Evolutionary conservation across 2,888 invertebrate genomes (phyloP).

Genomic region (Ichneumon xanthorius): DNA sequence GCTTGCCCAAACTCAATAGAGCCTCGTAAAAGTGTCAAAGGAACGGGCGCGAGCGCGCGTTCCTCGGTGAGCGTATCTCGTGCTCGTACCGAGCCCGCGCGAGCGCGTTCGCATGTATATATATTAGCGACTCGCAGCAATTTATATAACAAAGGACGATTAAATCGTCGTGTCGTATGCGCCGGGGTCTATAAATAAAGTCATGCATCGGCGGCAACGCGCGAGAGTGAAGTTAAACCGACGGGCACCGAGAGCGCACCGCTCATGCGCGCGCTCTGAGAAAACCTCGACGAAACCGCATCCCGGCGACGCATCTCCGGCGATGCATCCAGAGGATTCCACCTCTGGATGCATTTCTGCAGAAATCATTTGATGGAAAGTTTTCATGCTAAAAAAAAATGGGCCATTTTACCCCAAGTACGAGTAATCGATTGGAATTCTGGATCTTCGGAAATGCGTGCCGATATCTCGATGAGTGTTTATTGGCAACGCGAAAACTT

Average conservation of each 20-base stretch:
- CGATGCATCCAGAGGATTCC: too few species aligned
- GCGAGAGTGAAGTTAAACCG: conserved; percentile 5
- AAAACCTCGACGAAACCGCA: background rate
- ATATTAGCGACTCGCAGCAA: conserved; percentile 40
- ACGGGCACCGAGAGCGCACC: conserved; percentile 13
- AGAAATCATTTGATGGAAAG: too few species aligned
- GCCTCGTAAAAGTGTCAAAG: conserved; percentile 44
- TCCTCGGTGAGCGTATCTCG: conserved; percentile 1
- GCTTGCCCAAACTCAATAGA: conserved; percentile 24
- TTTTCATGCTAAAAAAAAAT: too few species aligned
- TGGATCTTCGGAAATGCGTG: too few species aligned
- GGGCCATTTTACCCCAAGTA: too few species aligned
- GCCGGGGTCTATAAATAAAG: conserved; percentile 48
- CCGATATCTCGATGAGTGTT: too few species aligned
- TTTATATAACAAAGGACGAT: conserved; percentile 70
- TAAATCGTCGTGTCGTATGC: conserved; percentile 62
- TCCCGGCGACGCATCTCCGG: too few species aligned
- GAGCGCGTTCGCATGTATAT: conserved; percentile 13
- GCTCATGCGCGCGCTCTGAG: conserved; percentile 4
- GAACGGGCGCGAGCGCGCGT: conserved; percentile 8
- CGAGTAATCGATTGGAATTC: too few species aligned
- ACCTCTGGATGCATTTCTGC: too few species aligned
- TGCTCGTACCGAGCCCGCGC: conserved; percentile 19
- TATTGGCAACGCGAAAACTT: too few species aligned
- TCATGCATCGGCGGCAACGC: conserved; percentile 19